These are phyloP conservation scores for Drosophila bipectinata DNA, from an alignment of 1,140 invertebrate genomes.

Conservation along the genomic window DNA sequence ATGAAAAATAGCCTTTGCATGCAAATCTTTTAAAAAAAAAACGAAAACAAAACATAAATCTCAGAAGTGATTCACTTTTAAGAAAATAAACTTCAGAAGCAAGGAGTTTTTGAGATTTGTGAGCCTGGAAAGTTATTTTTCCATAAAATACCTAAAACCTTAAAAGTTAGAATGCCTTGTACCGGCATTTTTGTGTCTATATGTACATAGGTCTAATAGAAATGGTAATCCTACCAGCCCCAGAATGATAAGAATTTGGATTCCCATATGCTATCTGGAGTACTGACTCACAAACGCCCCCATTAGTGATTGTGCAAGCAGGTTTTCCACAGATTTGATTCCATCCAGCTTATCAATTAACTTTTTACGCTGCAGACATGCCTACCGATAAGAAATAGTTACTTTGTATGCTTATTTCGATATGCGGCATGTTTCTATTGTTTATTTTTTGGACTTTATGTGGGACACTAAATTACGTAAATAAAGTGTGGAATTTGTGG, in stretches of 20 bases:
- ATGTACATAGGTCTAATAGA: not conserved
- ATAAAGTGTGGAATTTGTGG: conserved; percentile 13
- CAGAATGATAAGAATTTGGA: conserved; percentile 11
- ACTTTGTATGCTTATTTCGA: conserved; percentile 8
- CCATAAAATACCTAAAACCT: not conserved
- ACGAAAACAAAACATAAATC: conserved; percentile 34
- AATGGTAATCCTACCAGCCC: not conserved
- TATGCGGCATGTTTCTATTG: conserved; percentile 10
- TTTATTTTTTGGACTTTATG: conserved; percentile 14
- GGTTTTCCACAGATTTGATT: conserved; percentile 34
- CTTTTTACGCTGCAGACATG: conserved; percentile 36
- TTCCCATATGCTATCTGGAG: conserved; percentile 25
- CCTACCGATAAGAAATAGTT: conserved; percentile 24
- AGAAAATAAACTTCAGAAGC: conserved; percentile 18
- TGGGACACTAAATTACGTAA: conserved; percentile 20
- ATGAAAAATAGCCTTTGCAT: conserved; percentile 64
- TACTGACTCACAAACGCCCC: conserved; percentile 43
- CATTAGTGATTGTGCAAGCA: conserved; percentile 31
- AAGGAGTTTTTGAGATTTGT: conserved; percentile 10
- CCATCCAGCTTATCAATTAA: conserved; percentile 35
- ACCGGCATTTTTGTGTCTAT: not conserved
- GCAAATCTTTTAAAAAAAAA: conserved; percentile 59
- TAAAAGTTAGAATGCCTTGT: not conserved
- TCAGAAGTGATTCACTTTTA: conserved; percentile 38
- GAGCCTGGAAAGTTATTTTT: conserved; percentile 8